phyloP scores from a whole-genome alignment of 2,888 invertebrate species.

The Cheilosia grossa region DNA sequence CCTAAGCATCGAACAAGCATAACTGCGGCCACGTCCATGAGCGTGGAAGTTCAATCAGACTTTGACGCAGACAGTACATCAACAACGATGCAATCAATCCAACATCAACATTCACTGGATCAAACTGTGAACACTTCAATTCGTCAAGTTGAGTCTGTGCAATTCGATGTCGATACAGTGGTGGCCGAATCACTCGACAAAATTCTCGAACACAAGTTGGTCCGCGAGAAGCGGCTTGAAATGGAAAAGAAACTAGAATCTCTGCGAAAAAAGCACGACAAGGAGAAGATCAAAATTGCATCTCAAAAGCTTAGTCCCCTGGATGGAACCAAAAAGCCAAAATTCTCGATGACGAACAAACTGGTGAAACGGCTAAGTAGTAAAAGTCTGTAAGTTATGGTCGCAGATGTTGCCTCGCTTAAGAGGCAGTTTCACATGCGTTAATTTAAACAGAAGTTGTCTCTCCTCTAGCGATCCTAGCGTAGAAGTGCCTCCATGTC shows the following conservation, averaged over 20 bases:
- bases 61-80: constrained; percentile 78
- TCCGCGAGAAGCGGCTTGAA: constrained; percentile 92
- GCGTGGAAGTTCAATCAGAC: constrained; percentile 78
- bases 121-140: constrained; percentile 81
- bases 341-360: constrained; percentile 89
- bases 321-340: constrained; percentile 87
- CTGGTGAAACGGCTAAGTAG: constrained; percentile 90
- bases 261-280: constrained; percentile 91
- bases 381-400: constrained; percentile 89
- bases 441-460: constrained; percentile 81
- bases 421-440: constrained; percentile 66
- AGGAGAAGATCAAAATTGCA: constrained; percentile 87
- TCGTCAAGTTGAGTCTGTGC: constrained; percentile 80
- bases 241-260: constrained; percentile 94
- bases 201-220: constrained; percentile 91
- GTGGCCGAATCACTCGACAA: constrained; percentile 91
- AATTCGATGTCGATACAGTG: constrained; percentile 83
- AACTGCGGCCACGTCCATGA: constrained; percentile 79
- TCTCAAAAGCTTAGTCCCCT: constrained; percentile 85
- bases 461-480: constrained; percentile 81
- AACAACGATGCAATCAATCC: constrained; percentile 78
- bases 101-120: constrained; percentile 82
- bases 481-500: constrained; percentile 83
- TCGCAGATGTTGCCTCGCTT: constrained; percentile 72
- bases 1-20: constrained; percentile 84